Percentiles rank a stretch among this genome's conserved stretches.
These are phyloP conservation scores for Merluccius polli DNA, from an alignment of 2,797 vertebrate genomes.

Conservation along the genomic window DNA sequence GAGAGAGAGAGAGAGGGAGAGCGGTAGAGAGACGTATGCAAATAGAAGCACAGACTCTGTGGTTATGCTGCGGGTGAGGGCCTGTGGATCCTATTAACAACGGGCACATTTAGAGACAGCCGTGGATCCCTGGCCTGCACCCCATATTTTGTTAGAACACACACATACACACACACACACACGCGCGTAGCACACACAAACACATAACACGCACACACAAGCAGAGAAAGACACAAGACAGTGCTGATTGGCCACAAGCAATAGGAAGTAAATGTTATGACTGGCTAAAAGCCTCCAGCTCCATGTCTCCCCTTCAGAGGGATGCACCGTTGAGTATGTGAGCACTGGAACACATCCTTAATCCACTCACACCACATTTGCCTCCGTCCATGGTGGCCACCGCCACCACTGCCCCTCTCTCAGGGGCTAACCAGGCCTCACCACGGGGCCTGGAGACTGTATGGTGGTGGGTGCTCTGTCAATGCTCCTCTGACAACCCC, in stretches of 20 bases:
- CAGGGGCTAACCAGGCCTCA: not conserved
- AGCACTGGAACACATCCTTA: constrained; percentile 36
- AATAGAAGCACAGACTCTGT: constrained; percentile 53
- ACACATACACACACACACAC: constrained; percentile 17
- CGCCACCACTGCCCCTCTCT: not conserved
- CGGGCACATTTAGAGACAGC: constrained; percentile 48
- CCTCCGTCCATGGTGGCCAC: not conserved
- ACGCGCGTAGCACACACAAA: constrained; percentile 24
- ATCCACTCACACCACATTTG: constrained; percentile 35
- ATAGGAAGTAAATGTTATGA: constrained; percentile 54
- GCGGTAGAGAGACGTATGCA: constrained; percentile 17
- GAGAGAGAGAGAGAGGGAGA: too few relatives aligned
- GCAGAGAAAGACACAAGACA: constrained; percentile 30
- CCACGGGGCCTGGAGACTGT: not conserved
- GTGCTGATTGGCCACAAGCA: constrained; percentile 50
- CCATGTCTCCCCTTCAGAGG: constrained; percentile 35
- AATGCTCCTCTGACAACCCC: not conserved
- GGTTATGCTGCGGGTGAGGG: constrained; percentile 67
- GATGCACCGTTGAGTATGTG: constrained; percentile 32
- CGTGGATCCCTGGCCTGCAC: constrained; percentile 43
- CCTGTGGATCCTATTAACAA: constrained; percentile 70
- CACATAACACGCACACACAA: constrained; percentile 11
- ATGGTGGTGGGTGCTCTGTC: not conserved
- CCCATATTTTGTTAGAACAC: constrained; percentile 9
- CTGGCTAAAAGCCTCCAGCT: constrained; percentile 34